Percentiles rank a stretch among this genome's conserved stretches.
Evolutionary conservation across 1,140 invertebrate species (phyloP).

Genomic region (Probaryconus sp.): DNA sequence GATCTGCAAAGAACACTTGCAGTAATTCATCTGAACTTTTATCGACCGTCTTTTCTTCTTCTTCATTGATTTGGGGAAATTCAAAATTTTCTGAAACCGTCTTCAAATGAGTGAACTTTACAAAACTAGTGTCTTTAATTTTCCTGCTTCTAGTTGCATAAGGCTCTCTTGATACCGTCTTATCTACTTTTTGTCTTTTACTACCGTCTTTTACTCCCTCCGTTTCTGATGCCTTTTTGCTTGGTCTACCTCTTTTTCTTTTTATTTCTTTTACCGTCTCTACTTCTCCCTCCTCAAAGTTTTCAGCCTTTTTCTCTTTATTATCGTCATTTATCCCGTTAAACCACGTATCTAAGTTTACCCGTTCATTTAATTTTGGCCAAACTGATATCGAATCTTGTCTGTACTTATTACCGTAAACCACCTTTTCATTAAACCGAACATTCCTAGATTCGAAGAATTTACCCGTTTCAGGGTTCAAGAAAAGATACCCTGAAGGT

Average conservation of each 20-base stretch:
- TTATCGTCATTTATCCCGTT: too few relatives aligned
- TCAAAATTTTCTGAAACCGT: not conserved
- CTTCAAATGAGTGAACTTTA: not conserved
- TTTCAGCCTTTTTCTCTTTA: too few relatives aligned
- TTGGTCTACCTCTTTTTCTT: not conserved
- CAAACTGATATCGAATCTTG: too few relatives aligned
- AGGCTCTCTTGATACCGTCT: not conserved
- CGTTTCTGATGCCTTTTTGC: not conserved
- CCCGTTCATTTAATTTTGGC: too few relatives aligned
- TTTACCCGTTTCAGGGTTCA: conserved; percentile 2
- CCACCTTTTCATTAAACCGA: conserved; percentile 39
- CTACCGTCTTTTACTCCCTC: not conserved
- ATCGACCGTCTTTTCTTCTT: not conserved
- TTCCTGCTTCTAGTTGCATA: not conserved
- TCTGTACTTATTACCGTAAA: conserved; percentile 29
- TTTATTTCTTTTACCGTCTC: too few relatives aligned
- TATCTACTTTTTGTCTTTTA: not conserved
- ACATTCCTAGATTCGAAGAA: conserved; percentile 37
- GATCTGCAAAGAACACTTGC: conserved; percentile 1
- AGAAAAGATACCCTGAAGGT: not conserved
- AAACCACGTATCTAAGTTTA: too few relatives aligned
- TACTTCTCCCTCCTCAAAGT: not conserved
- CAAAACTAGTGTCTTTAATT: not conserved
- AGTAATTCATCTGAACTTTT: not conserved
- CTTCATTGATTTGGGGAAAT: not conserved